Conservation (phyloP, 2,797 vertebrate species). For the Ctenopoma multispine region DNA sequence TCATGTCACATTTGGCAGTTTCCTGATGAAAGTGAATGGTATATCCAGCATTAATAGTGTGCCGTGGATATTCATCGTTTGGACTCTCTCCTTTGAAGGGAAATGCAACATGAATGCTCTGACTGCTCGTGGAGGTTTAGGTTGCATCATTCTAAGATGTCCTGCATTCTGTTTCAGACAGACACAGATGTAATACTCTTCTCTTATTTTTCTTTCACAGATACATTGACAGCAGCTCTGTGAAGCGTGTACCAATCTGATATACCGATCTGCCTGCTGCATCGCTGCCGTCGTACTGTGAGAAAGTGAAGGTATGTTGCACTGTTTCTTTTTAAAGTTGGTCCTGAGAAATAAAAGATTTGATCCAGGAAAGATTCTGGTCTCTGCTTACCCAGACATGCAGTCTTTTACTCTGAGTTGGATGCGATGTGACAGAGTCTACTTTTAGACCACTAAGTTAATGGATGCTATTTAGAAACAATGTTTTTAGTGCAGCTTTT, state of each 20-base stretch:
- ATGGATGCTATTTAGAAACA: conserved; percentile 22
- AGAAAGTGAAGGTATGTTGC: conserved; percentile 60
- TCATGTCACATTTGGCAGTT: not conserved
- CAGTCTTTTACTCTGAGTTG: conserved; percentile 17
- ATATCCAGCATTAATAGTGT: not conserved
- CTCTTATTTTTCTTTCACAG: conserved; percentile 56
- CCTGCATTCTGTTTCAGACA: conserved; percentile 22
- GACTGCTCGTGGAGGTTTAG: conserved; percentile 3
- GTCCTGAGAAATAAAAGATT: conserved; percentile 31
- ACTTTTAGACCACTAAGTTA: conserved; percentile 40
- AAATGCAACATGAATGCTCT: conserved; percentile 13
- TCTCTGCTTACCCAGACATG: not conserved
- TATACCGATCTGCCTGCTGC: conserved; percentile 21
- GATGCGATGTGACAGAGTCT: conserved; percentile 7
- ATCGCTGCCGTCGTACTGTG: conserved; percentile 27
- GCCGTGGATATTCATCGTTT: conserved; percentile 11
- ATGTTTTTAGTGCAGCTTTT: conserved; percentile 28
- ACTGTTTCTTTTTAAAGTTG: conserved; percentile 4
- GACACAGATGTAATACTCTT: conserved; percentile 20
- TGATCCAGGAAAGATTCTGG: not conserved
- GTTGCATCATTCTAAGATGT: conserved; percentile 21
- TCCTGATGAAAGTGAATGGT: conserved; percentile 3
- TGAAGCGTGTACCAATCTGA: conserved; percentile 21
- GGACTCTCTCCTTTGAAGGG: conserved; percentile 19
- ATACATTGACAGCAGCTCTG: conserved; percentile 41